These are phyloP conservation scores for honey bee (Apis mellifera) DNA, from an alignment of 1,140 invertebrate species.

Conservation along the genomic window Amel_HAv3.1 CM009932.2:11474501-11475000, in stretches of 20 bases:
- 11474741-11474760: neutral
- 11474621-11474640: constrained; percentile 75
- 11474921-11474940: constrained; percentile 63
- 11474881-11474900: constrained; percentile 46
- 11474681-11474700: constrained; percentile 44
- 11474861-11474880: neutral
- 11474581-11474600: constrained; percentile 3
- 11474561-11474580: neutral
- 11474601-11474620: constrained; percentile 65
- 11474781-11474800: neutral
- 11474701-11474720: constrained; percentile 28
- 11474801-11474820: neutral
- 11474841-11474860: neutral
- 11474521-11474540: neutral
- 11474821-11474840: neutral
- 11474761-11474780: neutral
- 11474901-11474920: constrained; percentile 50
- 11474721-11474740: neutral
- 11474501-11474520: neutral
- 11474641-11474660: constrained; percentile 76
- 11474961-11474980: constrained; percentile 42
- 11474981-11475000: constrained; percentile 51
- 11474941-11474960: constrained; percentile 50
- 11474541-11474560: neutral
- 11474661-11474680: constrained; percentile 12